Evolutionary conservation across 2,888 invertebrate genomes (phyloP), one percentile per base, ranked within the genome.

Genomic region (Drosophila atripex): DNA sequence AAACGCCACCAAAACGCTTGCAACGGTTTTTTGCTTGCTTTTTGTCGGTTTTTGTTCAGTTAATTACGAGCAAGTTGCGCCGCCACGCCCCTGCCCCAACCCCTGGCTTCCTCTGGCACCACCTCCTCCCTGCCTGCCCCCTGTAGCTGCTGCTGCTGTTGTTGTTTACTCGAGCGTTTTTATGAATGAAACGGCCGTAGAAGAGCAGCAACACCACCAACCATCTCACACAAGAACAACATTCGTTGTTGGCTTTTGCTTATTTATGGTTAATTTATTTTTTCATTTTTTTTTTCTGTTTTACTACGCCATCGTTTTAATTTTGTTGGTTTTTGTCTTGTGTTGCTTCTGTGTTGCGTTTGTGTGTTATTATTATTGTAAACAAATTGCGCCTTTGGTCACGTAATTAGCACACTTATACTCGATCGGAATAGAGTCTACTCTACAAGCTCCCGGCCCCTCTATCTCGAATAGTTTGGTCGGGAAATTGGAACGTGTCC

Each of bases 391-490:
- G 80, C 80, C 85, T 84, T 77, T 76, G 82, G 71, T 79, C 86
- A 85, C 82, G 82, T 82, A 85, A 83, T 83, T 83, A 85, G 82
- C 82, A 82, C 82, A 84, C 85, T 82, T 82, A 80, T 82, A 59
- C 51, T 55, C 56, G 51, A 68, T 59, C 53, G 39, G 53, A 63
- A 43, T 14, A 14, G 4, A 9, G 28, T 28, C 21, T 23, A 18
- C 18, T 18, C 1, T 18, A n/a, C n/a, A n/a, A 2, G 18, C 18
- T 25, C 23, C 21, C 12, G 23, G 14, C 35, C n/a, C n/a, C n/a
- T n/a, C n/a, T n/a, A n/a, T n/a, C n/a, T 8, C 28, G 50, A 14
- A 39, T 41, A 41, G 39, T 14, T 38, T 23, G 38, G n/a, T n/a
- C 18, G 53, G 60, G 47, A 78, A 80, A 84, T 78, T 76, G 79